phyloP scores from a whole-genome alignment of 2,113 vertebrate genomes.

The Capricornis sumatraensis region DNA sequence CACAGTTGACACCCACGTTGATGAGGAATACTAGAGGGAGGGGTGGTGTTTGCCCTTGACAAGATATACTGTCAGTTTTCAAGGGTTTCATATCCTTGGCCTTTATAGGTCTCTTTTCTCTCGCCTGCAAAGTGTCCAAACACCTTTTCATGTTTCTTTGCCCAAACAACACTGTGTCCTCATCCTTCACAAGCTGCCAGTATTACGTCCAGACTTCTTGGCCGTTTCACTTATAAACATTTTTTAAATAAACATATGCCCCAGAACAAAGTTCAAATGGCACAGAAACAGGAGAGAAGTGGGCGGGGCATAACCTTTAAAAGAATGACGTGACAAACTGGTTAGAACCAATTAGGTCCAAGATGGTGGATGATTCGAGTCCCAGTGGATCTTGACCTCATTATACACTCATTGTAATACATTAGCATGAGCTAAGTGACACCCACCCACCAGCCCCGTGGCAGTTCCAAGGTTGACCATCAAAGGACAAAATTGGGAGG shows the following conservation, averaged over 20 bases:
- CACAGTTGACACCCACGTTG: not conserved
- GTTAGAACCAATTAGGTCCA: not conserved
- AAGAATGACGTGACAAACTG: not conserved
- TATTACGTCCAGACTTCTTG: not conserved
- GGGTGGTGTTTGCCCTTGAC: not conserved
- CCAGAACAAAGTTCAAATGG: not conserved
- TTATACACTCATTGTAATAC: not conserved
- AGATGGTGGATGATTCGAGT: not conserved
- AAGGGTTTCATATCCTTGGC: not conserved
- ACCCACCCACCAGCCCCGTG: not conserved
- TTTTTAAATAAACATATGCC: not conserved
- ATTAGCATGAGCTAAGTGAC: not conserved
- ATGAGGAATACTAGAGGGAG: not conserved
- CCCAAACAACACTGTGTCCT: not conserved
- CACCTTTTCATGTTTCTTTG: not conserved
- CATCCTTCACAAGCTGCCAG: not conserved
- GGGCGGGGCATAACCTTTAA: not conserved
- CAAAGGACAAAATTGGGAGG: not conserved
- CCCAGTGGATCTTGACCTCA: not conserved
- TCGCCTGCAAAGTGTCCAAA: not conserved
- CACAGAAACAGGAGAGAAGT: not conserved
- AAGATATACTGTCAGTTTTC: not conserved
- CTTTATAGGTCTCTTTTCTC: not conserved
- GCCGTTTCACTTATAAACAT: not conserved
- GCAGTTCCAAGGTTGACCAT: not conserved